Conservation (phyloP, 1,140 invertebrate genomes). For the Drosophila sturtevanti region DNA sequence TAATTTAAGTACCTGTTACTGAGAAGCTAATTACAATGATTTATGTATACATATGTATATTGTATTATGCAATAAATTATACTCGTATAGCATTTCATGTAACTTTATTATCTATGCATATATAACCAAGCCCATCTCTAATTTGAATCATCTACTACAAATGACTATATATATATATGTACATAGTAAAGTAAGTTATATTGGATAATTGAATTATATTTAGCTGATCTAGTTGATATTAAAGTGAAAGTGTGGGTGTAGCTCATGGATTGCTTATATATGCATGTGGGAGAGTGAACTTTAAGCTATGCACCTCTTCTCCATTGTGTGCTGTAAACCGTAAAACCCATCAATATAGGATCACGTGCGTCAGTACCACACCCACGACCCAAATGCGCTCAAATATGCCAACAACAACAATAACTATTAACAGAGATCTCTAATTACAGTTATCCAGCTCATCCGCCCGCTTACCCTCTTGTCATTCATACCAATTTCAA, state of each 20-base stretch:
- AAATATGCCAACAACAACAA: constrained; percentile 21
- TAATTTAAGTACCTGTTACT: background rate
- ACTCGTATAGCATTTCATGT: constrained; percentile 1
- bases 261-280: background rate
- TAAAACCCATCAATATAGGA: constrained; percentile 27
- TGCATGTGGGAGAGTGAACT: background rate
- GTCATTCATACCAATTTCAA: constrained; percentile 7
- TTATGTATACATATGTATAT: background rate
- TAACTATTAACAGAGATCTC: constrained; percentile 21
- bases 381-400: constrained; percentile 31
- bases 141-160: background rate
- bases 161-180: background rate
- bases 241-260: constrained; percentile 38
- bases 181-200: constrained; percentile 4
- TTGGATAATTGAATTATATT: constrained; percentile 25
- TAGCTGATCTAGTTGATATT: constrained; percentile 20
- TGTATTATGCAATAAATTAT: background rate
- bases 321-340: constrained; percentile 7
- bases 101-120: background rate
- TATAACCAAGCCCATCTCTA: background rate
- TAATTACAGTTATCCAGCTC: constrained; percentile 34
- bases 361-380: constrained; percentile 43
- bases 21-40: constrained; percentile 8
- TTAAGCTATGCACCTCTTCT: constrained; percentile 16
- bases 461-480: background rate